phyloP scores from a whole-genome alignment of 2,113 vertebrate species.

The Festucalex cinctus region DNA sequence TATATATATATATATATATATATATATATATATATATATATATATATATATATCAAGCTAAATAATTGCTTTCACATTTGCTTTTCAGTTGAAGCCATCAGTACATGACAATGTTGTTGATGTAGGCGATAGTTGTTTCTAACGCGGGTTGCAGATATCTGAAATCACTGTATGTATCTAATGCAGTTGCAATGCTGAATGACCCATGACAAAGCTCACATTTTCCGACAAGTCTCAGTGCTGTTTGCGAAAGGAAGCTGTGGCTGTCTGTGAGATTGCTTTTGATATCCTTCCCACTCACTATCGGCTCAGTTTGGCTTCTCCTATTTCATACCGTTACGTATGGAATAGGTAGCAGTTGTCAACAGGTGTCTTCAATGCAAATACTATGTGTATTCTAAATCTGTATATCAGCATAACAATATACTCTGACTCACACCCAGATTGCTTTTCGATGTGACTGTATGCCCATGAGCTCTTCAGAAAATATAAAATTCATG shows the following conservation, averaged over 20 bases:
- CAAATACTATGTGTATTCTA: conserved; percentile 22
- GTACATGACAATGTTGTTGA: conserved; percentile 19
- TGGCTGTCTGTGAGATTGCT: conserved; percentile 41
- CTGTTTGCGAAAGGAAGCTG: conserved; percentile 33
- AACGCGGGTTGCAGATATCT: conserved; percentile 9
- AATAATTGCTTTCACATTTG: conserved; percentile 44
- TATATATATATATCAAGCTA: no score
- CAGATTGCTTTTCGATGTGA: conserved; percentile 64
- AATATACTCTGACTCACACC: conserved; percentile 52
- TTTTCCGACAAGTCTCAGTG: not conserved
- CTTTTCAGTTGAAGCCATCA: conserved; percentile 37
- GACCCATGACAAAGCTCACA: not conserved
- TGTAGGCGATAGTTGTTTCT: conserved; percentile 21
- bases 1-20: no score
- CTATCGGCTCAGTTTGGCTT: conserved; percentile 46
- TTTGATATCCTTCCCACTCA: conserved; percentile 42
- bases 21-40: no score
- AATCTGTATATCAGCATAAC: conserved; percentile 55
- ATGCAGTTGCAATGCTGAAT: conserved; percentile 1
- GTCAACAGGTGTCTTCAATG: conserved; percentile 52
- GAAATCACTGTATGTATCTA: conserved; percentile 1
- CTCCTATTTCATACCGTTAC: conserved; percentile 53
- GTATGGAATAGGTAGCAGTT: conserved; percentile 44
- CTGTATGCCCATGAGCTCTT: conserved; percentile 63
- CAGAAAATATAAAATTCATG: conserved; percentile 64